Conservation (phyloP, 2,888 invertebrate genomes). For the Drosophila prolongata region DNA sequence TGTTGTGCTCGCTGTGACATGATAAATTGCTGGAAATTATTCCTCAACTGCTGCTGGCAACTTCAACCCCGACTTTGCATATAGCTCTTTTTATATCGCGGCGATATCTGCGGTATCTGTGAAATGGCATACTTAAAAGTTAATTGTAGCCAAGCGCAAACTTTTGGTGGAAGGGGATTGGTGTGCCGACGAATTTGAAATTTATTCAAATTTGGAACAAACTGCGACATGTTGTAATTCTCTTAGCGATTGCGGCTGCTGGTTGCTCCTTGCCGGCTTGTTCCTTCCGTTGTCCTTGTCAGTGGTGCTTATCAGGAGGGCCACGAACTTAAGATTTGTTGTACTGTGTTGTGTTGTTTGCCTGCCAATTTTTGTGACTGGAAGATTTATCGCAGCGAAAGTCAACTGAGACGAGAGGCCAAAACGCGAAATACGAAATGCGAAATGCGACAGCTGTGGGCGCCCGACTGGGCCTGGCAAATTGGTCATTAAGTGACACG, state of each 20-base stretch:
- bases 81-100: slow-evolving; percentile 53
- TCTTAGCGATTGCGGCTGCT: slow-evolving; percentile 45
- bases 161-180: slow-evolving; percentile 36
- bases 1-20: slow-evolving; percentile 54
- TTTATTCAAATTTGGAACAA: slow-evolving; percentile 77
- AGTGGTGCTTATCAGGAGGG: slow-evolving; percentile 56
- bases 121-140: slow-evolving; percentile 79
- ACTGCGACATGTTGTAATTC: slow-evolving; percentile 79
- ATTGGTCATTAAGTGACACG: slow-evolving; percentile 77
- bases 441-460: slow-evolving; percentile 74
- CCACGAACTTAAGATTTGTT: slow-evolving; percentile 42
- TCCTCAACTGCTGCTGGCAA: slow-evolving; percentile 54
- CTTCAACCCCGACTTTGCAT: slow-evolving; percentile 32
- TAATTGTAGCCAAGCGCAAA: slow-evolving; percentile 75
- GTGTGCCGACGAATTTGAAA: slow-evolving; percentile 63
- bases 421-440: slow-evolving; percentile 65
- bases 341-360: background rate
- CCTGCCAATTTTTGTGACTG: slow-evolving; percentile 51
- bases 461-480: slow-evolving; percentile 53
- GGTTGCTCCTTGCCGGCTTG: slow-evolving; percentile 11
- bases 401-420: slow-evolving; percentile 27
- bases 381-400: slow-evolving; percentile 71
- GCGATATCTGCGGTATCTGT: slow-evolving; percentile 73
- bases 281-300: slow-evolving; percentile 35
- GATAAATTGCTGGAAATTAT: slow-evolving; percentile 81